phyloP scores from a whole-genome alignment of 2,113 vertebrate genomes.

The Egretta garzetta region DNA sequence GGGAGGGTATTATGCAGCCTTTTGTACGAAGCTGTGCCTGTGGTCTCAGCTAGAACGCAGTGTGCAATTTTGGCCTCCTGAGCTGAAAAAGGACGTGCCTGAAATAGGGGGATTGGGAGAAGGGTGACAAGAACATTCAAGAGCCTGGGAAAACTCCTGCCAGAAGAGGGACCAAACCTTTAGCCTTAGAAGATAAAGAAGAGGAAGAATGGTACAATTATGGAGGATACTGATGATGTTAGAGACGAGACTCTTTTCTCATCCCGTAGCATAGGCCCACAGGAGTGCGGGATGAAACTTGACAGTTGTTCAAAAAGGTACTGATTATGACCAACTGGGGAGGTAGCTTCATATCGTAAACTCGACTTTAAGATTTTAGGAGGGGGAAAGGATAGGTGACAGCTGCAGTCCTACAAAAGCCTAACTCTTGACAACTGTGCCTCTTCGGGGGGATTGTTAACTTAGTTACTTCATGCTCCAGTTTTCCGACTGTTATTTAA shows the following conservation, averaged over 20 bases:
- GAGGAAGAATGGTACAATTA: not conserved
- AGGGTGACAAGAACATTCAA: not conserved
- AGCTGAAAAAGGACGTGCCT: not conserved
- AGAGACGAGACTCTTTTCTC: not conserved
- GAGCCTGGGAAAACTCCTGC: not conserved
- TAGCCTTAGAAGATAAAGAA: not conserved
- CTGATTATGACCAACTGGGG: not conserved
- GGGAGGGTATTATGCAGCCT: not conserved
- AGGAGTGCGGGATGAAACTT: not conserved
- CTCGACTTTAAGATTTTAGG: not conserved
- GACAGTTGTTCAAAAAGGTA: not conserved
- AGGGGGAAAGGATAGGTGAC: not conserved
- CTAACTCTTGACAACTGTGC: not conserved
- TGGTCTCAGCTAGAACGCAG: not conserved
- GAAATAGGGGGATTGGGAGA: not conserved
- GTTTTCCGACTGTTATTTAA: slow-evolving; percentile 17
- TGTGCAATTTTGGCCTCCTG: rapidly evolving
- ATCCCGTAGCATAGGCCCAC: rapidly evolving
- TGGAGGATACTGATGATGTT: not conserved
- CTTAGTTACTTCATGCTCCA: not conserved
- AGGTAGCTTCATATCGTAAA: not conserved
- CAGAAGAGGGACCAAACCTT: not conserved
- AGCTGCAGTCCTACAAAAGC: not conserved
- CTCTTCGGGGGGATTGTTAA: not conserved
- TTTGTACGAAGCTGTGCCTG: not conserved